Evolutionary conservation across 2,888 invertebrate genomes (phyloP), one percentile per base, ranked within the genome.

Genomic region (Cheilosia grossa): DNA sequence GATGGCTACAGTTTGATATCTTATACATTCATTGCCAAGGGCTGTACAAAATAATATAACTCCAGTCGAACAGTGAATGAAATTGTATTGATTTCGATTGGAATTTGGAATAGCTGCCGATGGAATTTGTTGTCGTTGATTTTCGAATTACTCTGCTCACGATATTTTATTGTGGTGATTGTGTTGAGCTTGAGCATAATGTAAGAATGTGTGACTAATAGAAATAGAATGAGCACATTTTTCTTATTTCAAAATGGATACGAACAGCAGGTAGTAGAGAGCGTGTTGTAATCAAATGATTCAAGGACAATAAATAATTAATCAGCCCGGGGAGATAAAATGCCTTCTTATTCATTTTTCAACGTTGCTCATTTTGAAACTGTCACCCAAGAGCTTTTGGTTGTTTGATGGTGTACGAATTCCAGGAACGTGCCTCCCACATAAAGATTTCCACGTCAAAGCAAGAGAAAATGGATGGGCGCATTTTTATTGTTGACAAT

Each of bases 81-180:
- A 59, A 51, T 70, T 59, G 27, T 70, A 59, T 59, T 49, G 70
- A 70, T 70, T 70, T 37, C 40, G 13, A 49, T 59, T 15, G 59
- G 49, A 59, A 59, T 19, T 59, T 40, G 40, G 17, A 30, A 33
- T 15, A 27, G 42, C 27, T 59, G 59, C 59, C 40, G 51, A 40
- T 7, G 59, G 51, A 51, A 59, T 70, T 42, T 42, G 4, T 70
- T 59, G 59, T 70, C 70, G 70, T 49, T 59, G 70, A 70, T 51
- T 70, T 40, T 70, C 30, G 37, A 49, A 56, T 53, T 53, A 27
- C 40, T 47, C 24, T 10, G 33, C 6, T 54, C 27, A 17, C n/a
- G 24, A 53, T 40, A 19, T 44, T 15, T 58, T n/a, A 44, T 44
- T 67, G 37, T 17, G n/a, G 42, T 58, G n/a, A 0, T 42, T 42